Evolutionary conservation across 2,797 vertebrate species (phyloP).

Genomic region (Tangara arthus): DNA sequence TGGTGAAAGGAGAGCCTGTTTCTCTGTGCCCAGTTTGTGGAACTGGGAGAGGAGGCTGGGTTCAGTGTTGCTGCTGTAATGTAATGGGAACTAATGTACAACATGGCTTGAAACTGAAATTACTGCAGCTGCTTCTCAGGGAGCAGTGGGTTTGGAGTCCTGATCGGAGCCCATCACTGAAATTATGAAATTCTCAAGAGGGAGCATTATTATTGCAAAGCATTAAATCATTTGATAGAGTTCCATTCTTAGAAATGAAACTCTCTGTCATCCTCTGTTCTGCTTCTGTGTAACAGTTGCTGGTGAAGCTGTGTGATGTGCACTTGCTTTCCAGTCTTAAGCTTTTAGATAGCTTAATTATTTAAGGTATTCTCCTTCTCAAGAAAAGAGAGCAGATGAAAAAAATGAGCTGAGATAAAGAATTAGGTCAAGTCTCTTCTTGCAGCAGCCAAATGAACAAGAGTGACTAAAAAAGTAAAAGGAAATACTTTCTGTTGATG

Average conservation of each 20-base stretch:
- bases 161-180: background rate
- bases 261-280: background rate
- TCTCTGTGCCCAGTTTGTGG: background rate
- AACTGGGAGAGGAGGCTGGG: background rate
- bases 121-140: background rate
- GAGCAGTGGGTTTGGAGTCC: background rate
- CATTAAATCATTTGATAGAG: background rate
- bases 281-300: background rate
- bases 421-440: background rate
- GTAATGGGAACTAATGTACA: background rate
- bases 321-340: background rate
- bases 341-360: background rate
- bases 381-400: background rate
- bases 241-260: background rate
- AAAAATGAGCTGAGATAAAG: background rate
- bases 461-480: background rate
- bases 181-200: background rate
- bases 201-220: background rate
- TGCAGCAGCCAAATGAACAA: background rate
- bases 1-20: background rate
- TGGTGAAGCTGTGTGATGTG: background rate
- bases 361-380: slow-evolving; percentile 10
- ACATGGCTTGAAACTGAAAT: background rate
- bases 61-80: background rate
- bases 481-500: background rate